These are phyloP conservation scores for Poecilia gillii DNA, from an alignment of 2,797 vertebrate genomes.

Conservation along the genomic window DNA sequence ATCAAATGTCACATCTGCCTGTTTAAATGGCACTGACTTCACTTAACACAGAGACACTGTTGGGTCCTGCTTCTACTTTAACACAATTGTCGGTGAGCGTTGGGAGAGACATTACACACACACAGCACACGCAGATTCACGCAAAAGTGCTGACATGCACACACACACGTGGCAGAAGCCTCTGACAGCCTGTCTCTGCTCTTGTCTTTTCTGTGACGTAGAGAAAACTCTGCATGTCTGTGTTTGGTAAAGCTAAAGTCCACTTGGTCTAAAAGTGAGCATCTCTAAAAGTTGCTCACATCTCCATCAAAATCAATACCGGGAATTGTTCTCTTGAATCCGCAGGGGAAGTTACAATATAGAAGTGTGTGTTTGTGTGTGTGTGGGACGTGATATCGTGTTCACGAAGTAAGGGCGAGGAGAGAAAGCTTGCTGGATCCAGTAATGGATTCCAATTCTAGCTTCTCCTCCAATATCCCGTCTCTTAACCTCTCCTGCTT, in stretches of 20 bases:
- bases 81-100: slow-evolving; percentile 37
- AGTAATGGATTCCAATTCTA: slow-evolving; percentile 65
- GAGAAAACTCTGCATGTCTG: slow-evolving; percentile 26
- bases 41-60: slow-evolving; percentile 61
- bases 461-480: slow-evolving; percentile 23
- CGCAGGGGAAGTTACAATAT: slow-evolving; percentile 53
- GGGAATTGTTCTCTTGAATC: slow-evolving; percentile 62
- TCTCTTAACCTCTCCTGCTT: slow-evolving; percentile 49
- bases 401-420: slow-evolving; percentile 46
- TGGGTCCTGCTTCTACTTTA: slow-evolving; percentile 37
- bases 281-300: slow-evolving; percentile 54
- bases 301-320: slow-evolving; percentile 75
- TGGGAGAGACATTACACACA: slow-evolving; percentile 18
- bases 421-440: slow-evolving; percentile 57
- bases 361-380: slow-evolving; percentile 15
- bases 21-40: slow-evolving; percentile 73
- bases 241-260: slow-evolving; percentile 53
- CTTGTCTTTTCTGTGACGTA: slow-evolving; percentile 20
- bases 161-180: slow-evolving; percentile 7
- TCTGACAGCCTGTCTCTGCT: slow-evolving; percentile 11
- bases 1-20: slow-evolving; percentile 74
- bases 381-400: slow-evolving; percentile 46
- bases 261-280: slow-evolving; percentile 56
- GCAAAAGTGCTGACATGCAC: slow-evolving; percentile 7
- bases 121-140: slow-evolving; percentile 3